A percentile compares a stretch with the other conserved stretches of the same genome.
Evolutionary conservation across 1,140 invertebrate species (phyloP).

Genomic region (Orussus abietinus): DNA sequence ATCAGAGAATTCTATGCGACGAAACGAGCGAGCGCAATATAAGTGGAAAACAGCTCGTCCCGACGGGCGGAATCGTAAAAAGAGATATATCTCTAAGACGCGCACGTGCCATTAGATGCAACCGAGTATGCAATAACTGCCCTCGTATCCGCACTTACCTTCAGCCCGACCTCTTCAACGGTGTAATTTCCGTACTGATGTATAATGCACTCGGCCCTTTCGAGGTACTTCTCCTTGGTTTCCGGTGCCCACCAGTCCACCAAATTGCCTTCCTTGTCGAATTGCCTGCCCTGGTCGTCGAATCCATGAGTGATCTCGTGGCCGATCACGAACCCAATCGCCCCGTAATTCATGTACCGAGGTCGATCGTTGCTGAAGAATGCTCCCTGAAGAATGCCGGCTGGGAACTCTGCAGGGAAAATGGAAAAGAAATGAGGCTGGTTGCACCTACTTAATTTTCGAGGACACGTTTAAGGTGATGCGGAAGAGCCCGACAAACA

Average conservation of each 20-base stretch:
- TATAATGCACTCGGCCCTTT: slow-evolving; percentile 80
- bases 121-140: too few relatives aligned
- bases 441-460: slow-evolving; percentile 9
- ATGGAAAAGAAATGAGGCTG: slow-evolving; percentile 15
- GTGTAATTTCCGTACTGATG: slow-evolving; percentile 85
- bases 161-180: slow-evolving; percentile 63
- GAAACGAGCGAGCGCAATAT: neutral
- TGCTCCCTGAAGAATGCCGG: slow-evolving; percentile 84
- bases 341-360: slow-evolving; percentile 88
- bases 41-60: neutral
- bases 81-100: too few relatives aligned
- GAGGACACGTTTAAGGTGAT: too few relatives aligned
- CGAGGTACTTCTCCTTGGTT: slow-evolving; percentile 72
- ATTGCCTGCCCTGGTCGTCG: slow-evolving; percentile 86
- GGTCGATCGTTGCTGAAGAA: slow-evolving; percentile 83
- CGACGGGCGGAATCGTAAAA: slow-evolving; percentile 1
- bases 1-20: slow-evolving; percentile 7
- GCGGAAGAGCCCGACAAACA: too few relatives aligned
- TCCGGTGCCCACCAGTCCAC: slow-evolving; percentile 78
- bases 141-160: slow-evolving; percentile 61
- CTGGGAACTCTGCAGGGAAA: slow-evolving; percentile 71
- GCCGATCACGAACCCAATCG: slow-evolving; percentile 88
- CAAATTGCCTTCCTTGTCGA: slow-evolving; percentile 84
- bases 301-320: slow-evolving; percentile 94
- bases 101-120: too few relatives aligned